Percentiles rank a stretch among this genome's conserved stretches.
These are phyloP conservation scores for Threskiornis aethiopicus DNA, from an alignment of 2,797 vertebrate species.

Conservation along the genomic window DNA sequence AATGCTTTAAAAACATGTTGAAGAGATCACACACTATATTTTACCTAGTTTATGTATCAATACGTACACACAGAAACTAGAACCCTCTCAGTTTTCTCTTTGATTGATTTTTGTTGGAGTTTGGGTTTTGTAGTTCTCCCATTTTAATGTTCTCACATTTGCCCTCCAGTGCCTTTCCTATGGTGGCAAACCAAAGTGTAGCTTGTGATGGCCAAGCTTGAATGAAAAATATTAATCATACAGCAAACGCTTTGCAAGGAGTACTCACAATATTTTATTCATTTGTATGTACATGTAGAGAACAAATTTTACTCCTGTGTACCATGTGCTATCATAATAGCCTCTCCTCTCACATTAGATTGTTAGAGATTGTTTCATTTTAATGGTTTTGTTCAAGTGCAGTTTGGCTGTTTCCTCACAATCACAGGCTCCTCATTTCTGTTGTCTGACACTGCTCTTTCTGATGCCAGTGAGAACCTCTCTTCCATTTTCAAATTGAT, in stretches of 20 bases:
- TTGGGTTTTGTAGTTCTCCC: not conserved
- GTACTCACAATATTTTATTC: not conserved
- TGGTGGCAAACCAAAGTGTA: accelerated
- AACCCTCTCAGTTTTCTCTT: not conserved
- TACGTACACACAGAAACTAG: not conserved
- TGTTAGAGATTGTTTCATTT: not conserved
- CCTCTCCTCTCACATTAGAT: not conserved
- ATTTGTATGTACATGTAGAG: not conserved
- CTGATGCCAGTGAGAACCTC: not conserved
- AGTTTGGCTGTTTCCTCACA: not conserved
- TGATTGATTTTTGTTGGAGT: not conserved
- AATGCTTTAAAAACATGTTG: not conserved
- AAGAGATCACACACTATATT: not conserved
- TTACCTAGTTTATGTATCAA: not conserved
- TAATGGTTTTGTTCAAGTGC: not conserved
- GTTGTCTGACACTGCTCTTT: not conserved
- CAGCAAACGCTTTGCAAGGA: not conserved
- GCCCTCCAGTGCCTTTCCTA: not conserved
- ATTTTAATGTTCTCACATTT: not conserved
- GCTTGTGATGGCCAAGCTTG: not conserved
- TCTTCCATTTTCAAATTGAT: not conserved
- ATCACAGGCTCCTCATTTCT: not conserved
- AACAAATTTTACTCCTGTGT: not conserved
- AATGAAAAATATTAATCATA: not conserved
- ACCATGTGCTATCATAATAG: not conserved